phyloP scores from a whole-genome alignment of 1,140 invertebrate species.

The Colletes latitarsis region DNA sequence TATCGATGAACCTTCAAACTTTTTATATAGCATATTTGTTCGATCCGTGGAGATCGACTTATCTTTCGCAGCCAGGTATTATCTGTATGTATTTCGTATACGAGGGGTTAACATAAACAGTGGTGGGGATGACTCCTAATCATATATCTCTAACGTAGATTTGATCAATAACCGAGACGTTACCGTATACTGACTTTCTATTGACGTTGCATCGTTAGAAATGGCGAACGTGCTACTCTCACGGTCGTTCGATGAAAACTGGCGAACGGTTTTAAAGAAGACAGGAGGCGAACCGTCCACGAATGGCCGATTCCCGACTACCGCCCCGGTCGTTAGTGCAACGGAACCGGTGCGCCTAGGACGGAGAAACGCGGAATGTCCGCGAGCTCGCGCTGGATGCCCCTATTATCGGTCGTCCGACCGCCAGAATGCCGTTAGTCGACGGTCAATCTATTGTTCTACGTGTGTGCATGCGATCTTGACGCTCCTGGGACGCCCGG shows the following conservation, averaged over 20 bases:
- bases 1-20: too few species aligned
- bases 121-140: too few species aligned
- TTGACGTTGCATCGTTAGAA: too few species aligned
- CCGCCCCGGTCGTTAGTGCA: conserved; percentile 67
- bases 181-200: too few species aligned
- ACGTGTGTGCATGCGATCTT: conserved; percentile 58
- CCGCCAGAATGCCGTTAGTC: conserved; percentile 77
- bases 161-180: too few species aligned
- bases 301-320: conserved; percentile 53
- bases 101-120: too few species aligned
- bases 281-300: neutral
- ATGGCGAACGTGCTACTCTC: neutral
- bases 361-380: conserved; percentile 54
- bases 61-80: too few species aligned
- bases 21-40: too few species aligned
- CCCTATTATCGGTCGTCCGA: conserved; percentile 70
- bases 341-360: conserved; percentile 65
- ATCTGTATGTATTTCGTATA: too few species aligned
- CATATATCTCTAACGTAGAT: too few species aligned
- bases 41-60: too few species aligned
- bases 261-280: conserved; percentile 14
- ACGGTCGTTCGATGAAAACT: conserved; percentile 9
- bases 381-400: conserved; percentile 51
- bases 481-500: conserved; percentile 28
- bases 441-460: conserved; percentile 75